phyloP scores from a whole-genome alignment of 2,113 vertebrate species.

The Tyrannus savana region DNA sequence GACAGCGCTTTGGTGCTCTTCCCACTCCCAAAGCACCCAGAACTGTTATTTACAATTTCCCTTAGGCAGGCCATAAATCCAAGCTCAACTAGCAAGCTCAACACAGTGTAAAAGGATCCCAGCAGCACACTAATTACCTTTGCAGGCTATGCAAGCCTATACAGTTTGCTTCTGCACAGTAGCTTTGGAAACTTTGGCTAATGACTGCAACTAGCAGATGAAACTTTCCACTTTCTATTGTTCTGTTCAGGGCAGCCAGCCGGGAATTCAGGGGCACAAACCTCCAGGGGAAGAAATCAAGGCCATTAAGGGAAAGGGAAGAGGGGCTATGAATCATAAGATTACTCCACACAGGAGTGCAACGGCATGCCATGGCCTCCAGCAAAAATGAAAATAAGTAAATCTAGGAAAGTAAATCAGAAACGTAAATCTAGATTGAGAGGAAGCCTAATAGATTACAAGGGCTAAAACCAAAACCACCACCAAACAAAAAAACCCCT shows the following conservation, averaged over 20 bases:
- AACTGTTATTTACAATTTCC: background rate
- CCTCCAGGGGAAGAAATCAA: background rate
- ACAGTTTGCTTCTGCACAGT: background rate
- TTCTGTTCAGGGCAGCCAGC: background rate
- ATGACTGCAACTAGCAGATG: background rate
- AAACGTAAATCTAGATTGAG: background rate
- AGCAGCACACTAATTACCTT: slow-evolving; percentile 24
- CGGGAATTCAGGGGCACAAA: background rate
- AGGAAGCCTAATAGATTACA: background rate
- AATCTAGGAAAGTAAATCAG: too few relatives aligned
- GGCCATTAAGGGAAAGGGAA: background rate
- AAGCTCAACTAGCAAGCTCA: slow-evolving; percentile 6
- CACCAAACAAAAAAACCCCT: background rate
- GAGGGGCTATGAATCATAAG: background rate
- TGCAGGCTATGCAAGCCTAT: background rate
- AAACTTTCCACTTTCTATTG: slow-evolving; percentile 20
- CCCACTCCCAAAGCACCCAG: background rate
- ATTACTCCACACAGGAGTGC: background rate
- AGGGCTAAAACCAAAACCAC: background rate
- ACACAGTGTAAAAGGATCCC: background rate
- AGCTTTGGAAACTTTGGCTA: slow-evolving; percentile 3
- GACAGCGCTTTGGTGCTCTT: background rate
- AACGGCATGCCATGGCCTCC: background rate
- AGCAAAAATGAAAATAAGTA: background rate
- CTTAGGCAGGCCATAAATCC: background rate